Conservation (phyloP, 92 coral and sea anemone species). For the Phenganax stokvisi region DNA sequence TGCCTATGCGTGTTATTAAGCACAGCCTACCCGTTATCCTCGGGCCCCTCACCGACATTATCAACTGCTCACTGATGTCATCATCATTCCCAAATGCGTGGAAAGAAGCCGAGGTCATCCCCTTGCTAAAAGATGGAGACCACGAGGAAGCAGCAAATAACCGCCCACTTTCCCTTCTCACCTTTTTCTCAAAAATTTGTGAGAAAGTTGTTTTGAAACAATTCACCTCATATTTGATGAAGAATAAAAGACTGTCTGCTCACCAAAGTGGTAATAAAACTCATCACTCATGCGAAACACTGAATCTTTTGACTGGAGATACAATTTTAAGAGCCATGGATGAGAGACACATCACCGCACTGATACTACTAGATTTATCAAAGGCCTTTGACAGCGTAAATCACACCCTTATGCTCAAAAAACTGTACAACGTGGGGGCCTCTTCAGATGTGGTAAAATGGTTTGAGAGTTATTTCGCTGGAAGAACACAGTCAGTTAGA, state of each 20-base stretch:
- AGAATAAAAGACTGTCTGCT: conserved; percentile 18
- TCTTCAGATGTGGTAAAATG: conserved; percentile 28
- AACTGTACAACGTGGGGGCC: conserved; percentile 28
- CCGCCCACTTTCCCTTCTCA: conserved; percentile 44
- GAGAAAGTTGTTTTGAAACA: conserved; percentile 48
- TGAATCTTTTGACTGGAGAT: conserved; percentile 36
- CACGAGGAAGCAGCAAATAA: conserved; percentile 42
- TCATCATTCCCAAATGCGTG: conserved; percentile 47
- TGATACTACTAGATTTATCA: conserved; percentile 31
- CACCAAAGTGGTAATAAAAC: conserved; percentile 28
- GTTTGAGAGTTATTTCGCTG: conserved; percentile 30
- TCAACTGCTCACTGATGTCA: conserved; percentile 37
- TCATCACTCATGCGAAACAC: conserved; percentile 26
- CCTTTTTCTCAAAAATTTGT: conserved; percentile 49
- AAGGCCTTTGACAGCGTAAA: conserved; percentile 18
- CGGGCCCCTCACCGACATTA: too few species aligned
- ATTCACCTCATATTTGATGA: conserved; percentile 28
- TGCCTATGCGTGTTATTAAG: too few species aligned
- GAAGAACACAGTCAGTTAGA: conserved; percentile 34
- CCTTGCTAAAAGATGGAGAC: conserved; percentile 44
- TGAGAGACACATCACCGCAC: conserved; percentile 22
- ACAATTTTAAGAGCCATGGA: conserved; percentile 12
- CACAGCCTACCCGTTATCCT: too few species aligned
- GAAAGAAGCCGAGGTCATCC: conserved; percentile 52
- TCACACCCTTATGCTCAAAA: conserved; percentile 19